Evolutionary conservation across 2,888 invertebrate genomes (phyloP).

Genomic region (Capitulum mitella): DNA sequence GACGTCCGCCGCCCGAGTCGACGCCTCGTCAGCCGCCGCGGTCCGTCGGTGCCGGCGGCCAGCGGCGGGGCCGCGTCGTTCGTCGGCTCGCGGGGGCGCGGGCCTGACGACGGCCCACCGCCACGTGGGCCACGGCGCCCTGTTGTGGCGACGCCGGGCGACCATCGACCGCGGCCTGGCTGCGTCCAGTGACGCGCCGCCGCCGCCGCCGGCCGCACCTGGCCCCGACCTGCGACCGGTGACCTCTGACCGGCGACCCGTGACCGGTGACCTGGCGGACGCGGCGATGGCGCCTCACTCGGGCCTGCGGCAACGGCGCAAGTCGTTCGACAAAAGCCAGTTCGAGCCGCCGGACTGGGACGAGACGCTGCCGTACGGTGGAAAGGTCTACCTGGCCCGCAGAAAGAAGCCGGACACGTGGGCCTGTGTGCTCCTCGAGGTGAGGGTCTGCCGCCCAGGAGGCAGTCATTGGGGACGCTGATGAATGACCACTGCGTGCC

Average conservation of each 20-base stretch:
- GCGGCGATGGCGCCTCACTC: conserved; percentile 10
- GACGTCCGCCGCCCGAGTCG: too few species aligned
- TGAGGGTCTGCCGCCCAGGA: too few species aligned
- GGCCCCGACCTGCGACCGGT: not conserved
- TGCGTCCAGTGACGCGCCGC: not conserved
- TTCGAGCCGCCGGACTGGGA: conserved; percentile 36
- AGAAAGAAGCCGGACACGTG: conserved; percentile 43
- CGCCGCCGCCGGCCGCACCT: not conserved
- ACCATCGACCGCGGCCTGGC: not conserved
- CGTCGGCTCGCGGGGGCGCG: too few species aligned
- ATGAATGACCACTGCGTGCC: too few species aligned
- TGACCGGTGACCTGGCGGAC: not conserved
- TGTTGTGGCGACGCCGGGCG: not conserved
- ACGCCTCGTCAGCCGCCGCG: too few species aligned
- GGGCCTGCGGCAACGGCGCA: not conserved
- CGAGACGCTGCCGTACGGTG: conserved; percentile 44
- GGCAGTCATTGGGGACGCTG: too few species aligned
- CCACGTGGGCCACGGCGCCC: not conserved
- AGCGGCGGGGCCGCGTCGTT: too few species aligned
- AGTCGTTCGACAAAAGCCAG: conserved; percentile 2
- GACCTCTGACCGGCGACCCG: not conserved
- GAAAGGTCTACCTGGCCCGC: conserved; percentile 45
- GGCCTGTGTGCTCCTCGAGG: conserved; percentile 32
- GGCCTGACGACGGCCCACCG: not conserved
- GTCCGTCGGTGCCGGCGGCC: too few species aligned